A percentile compares a stretch with the other conserved stretches of the same genome.
These are phyloP conservation scores for Cranoglanis bouderius DNA, from an alignment of 2,113 vertebrate genomes.

Conservation along the genomic window DNA sequence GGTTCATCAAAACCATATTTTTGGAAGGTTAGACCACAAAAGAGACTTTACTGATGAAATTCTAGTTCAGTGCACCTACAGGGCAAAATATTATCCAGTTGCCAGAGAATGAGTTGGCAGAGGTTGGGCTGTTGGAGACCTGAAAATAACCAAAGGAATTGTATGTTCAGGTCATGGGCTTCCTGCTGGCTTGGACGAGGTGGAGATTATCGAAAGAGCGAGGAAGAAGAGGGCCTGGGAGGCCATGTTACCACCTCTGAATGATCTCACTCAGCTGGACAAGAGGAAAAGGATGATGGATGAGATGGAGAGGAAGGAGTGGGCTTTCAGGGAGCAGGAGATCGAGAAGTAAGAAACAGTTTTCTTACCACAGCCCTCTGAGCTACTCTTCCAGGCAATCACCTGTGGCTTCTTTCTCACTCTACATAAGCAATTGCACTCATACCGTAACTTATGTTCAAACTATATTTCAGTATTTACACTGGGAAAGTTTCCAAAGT, in stretches of 20 bases:
- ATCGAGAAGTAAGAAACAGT: conserved; percentile 83
- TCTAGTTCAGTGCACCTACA: neutral
- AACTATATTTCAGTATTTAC: neutral
- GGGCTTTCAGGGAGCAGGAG: conserved; percentile 88
- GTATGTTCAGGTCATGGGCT: conserved; percentile 80
- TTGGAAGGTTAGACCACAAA: neutral
- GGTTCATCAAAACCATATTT: neutral
- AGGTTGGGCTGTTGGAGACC: neutral
- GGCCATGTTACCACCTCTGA: conserved; percentile 79
- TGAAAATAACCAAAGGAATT: neutral
- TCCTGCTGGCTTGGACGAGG: conserved; percentile 84
- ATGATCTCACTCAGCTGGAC: conserved; percentile 69
- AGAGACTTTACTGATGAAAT: neutral
- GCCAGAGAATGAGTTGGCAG: neutral
- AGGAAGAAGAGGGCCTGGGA: conserved; percentile 85
- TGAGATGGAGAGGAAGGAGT: conserved; percentile 88
- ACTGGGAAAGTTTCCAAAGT: neutral
- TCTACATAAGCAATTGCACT: neutral
- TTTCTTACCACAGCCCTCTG: neutral
- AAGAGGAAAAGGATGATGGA: conserved; percentile 88
- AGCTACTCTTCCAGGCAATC: neutral
- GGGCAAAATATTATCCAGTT: neutral
- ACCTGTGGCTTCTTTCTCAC: neutral
- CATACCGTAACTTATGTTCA: neutral
- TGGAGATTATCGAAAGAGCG: conserved; percentile 88